Evolutionary conservation across 2,888 invertebrate species (phyloP).

Genomic region (Campoletis raptor): DNA sequence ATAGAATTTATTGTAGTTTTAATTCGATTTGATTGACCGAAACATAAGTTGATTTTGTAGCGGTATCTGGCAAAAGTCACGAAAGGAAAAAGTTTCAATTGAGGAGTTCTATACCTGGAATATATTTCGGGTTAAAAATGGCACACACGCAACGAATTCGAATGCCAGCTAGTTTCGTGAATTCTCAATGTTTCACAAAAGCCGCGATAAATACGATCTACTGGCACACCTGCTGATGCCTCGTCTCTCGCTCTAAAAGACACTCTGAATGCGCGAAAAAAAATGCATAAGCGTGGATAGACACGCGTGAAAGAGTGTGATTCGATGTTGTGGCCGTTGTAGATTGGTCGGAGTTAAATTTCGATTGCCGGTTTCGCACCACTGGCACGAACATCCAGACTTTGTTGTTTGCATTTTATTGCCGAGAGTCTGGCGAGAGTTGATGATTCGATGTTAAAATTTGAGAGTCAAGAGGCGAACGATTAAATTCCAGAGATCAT

Average conservation of each 20-base stretch:
- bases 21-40: neutral
- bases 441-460: constrained; percentile 39
- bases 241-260: constrained; percentile 54
- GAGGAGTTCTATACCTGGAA: constrained; percentile 46
- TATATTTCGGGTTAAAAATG: constrained; percentile 69
- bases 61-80: neutral
- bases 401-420: constrained; percentile 55
- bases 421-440: constrained; percentile 24
- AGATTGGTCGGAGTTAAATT: neutral
- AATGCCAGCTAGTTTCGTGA: constrained; percentile 72
- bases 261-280: constrained; percentile 53
- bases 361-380: constrained; percentile 67
- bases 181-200: constrained; percentile 49
- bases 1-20: neutral
- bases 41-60: neutral
- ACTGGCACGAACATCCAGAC: constrained; percentile 35
- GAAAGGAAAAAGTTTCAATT: neutral
- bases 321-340: constrained; percentile 22
- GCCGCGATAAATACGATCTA: constrained; percentile 7
- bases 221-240: constrained; percentile 60
- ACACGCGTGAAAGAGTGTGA: constrained; percentile 40
- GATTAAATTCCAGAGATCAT: constrained; percentile 10
- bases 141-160: constrained; percentile 68
- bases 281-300: constrained; percentile 42
- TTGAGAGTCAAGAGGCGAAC: constrained; percentile 4